Conservation (phyloP, 2,888 invertebrate species). For the Rhimphoctona megacephalus region DNA sequence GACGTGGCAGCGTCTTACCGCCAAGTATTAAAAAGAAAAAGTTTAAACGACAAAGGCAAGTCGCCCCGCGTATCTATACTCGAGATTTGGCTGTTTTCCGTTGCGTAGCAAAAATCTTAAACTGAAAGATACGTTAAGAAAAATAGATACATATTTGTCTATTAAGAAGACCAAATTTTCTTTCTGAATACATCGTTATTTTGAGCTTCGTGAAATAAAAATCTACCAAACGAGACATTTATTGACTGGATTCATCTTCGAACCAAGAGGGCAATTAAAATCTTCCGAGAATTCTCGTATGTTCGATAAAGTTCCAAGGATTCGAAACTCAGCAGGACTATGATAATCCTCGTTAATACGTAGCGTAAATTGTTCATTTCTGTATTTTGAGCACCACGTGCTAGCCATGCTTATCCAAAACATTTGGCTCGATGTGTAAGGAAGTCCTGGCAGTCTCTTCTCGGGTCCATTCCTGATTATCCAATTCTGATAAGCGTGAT, state of each 20-base stretch:
- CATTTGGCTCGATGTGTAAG: slow-evolving; percentile 89
- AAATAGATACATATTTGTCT: neutral
- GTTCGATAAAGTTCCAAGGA: slow-evolving; percentile 88
- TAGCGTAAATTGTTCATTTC: slow-evolving; percentile 20
- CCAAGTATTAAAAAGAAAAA: too few species aligned
- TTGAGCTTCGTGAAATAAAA: neutral
- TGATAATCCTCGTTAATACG: slow-evolving; percentile 93
- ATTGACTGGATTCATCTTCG: neutral
- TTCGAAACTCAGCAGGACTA: slow-evolving; percentile 89
- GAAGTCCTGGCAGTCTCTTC: slow-evolving; percentile 89
- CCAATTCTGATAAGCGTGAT: slow-evolving; percentile 93
- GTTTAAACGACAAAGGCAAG: too few species aligned
- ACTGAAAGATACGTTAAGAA: neutral
- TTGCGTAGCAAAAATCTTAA: neutral
- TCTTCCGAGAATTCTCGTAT: slow-evolving; percentile 86
- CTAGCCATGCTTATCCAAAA: slow-evolving; percentile 88
- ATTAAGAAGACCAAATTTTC: neutral
- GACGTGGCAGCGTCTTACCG: too few species aligned
- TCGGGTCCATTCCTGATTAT: slow-evolving; percentile 89
- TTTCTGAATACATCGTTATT: too few species aligned
- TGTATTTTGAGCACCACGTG: slow-evolving; percentile 87
- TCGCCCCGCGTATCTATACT: too few species aligned
- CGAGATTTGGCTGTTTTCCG: too few species aligned
- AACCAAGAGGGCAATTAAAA: neutral
- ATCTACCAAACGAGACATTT: neutral